Percentiles rank a stretch among this genome's conserved stretches.
Evolutionary conservation across 2,797 vertebrate species (phyloP).

Genomic region (Enteromius thamalakanensis): DNA sequence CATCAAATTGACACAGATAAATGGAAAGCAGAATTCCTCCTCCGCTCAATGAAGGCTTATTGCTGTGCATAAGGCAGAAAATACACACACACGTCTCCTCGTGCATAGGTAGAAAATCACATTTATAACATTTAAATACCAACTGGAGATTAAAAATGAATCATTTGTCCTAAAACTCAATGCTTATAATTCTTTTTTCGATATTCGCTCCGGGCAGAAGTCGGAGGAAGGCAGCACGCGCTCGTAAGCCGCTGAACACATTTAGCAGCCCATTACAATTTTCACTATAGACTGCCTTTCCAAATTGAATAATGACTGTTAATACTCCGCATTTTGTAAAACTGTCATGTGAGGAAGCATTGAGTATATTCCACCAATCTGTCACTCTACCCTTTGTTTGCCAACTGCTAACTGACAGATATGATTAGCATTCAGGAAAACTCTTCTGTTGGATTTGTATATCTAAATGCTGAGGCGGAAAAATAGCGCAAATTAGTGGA

Average conservation of each 20-base stretch:
- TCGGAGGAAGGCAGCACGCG: constrained; percentile 1
- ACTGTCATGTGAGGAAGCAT: constrained; percentile 33
- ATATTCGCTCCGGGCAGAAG: constrained; percentile 1
- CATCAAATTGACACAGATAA: constrained; percentile 21
- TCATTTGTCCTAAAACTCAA: constrained; percentile 21
- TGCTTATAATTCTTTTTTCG: constrained; percentile 6
- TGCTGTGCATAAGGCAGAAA: not conserved
- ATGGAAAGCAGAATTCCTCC: constrained; percentile 16
- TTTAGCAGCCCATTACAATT: constrained; percentile 39
- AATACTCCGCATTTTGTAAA: constrained; percentile 36
- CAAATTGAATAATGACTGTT: constrained; percentile 50
- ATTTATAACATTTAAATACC: constrained; percentile 37
- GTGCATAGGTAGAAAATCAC: constrained; percentile 27
- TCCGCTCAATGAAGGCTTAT: not conserved
- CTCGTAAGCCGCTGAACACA: constrained; percentile 5
- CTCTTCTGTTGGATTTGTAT: constrained; percentile 46
- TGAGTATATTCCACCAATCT: constrained; percentile 48
- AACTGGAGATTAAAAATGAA: constrained; percentile 30
- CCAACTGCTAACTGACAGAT: constrained; percentile 53
- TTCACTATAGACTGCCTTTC: constrained; percentile 48
- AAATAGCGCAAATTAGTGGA: constrained; percentile 59
- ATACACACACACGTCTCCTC: not conserved
- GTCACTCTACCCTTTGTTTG: constrained; percentile 34
- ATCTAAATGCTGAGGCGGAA: constrained; percentile 48
- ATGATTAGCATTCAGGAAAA: constrained; percentile 57